Evolutionary conservation across 2,888 invertebrate species (phyloP).

Genomic region (Heliconius sara): DNA sequence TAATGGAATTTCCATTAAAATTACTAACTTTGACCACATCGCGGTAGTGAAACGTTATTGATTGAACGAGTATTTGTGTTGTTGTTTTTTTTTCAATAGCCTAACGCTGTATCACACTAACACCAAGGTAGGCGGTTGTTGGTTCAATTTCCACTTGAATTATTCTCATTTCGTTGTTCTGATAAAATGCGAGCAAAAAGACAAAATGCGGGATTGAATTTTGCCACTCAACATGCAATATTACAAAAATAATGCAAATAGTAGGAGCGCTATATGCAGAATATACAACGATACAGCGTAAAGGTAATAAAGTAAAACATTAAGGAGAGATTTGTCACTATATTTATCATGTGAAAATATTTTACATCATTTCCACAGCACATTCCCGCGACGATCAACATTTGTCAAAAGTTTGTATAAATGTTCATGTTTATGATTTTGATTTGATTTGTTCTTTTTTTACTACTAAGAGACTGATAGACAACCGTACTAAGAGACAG

Average conservation of each 20-base stretch:
- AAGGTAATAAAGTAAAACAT: neutral
- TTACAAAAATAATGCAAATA: neutral
- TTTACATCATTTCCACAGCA: neutral
- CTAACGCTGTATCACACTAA: too few relatives aligned
- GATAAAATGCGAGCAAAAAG: neutral
- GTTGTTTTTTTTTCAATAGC: neutral
- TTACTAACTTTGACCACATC: neutral
- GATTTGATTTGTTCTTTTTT: too few relatives aligned
- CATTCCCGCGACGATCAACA: constrained; percentile 1
- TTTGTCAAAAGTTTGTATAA: neutral
- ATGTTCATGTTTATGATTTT: too few relatives aligned
- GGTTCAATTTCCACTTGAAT: neutral
- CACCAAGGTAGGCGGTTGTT: neutral
- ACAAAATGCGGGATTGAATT: neutral
- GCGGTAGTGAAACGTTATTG: neutral
- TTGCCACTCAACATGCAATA: neutral
- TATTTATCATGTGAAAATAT: neutral
- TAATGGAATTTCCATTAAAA: constrained; percentile 11
- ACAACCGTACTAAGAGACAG: too few relatives aligned
- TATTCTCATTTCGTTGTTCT: neutral
- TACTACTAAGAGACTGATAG: too few relatives aligned
- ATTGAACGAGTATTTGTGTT: too few relatives aligned
- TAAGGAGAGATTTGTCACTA: too few relatives aligned
- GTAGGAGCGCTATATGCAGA: neutral
- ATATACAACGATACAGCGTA: neutral